Conservation (phyloP, 2,113 vertebrate species). For the Campylorhamphus procurvoides region DNA sequence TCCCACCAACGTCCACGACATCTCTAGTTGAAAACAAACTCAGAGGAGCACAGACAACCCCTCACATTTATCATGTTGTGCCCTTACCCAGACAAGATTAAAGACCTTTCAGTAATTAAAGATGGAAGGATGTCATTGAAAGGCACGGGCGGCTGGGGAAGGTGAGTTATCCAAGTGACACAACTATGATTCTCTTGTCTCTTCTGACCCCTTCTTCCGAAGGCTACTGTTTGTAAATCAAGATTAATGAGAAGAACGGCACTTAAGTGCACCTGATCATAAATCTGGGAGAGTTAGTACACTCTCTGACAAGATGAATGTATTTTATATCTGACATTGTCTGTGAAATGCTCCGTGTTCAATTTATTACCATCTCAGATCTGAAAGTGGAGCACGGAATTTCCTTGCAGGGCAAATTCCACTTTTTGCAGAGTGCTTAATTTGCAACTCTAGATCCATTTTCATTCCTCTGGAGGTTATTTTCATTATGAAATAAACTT, state of each 20-base stretch:
- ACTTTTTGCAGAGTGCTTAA: background rate
- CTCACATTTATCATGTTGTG: constrained; percentile 30
- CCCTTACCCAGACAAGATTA: constrained; percentile 39
- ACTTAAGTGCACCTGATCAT: constrained; percentile 57
- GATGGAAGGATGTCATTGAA: constrained; percentile 51
- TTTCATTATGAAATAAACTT: background rate
- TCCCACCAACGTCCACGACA: background rate
- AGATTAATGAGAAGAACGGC: constrained; percentile 68
- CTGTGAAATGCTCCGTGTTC: background rate
- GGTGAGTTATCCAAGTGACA: constrained; percentile 26
- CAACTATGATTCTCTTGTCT: constrained; percentile 6
- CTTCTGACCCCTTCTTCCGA: constrained; percentile 32
- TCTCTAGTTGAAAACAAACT: background rate
- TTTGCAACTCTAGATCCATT: background rate
- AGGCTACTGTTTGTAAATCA: constrained; percentile 70
- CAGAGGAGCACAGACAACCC: background rate
- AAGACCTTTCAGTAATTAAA: constrained; percentile 51
- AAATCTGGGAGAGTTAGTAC: constrained; percentile 66
- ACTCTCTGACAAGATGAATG: constrained; percentile 61
- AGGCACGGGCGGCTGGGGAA: background rate
- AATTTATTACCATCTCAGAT: constrained; percentile 22
- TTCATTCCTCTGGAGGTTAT: background rate
- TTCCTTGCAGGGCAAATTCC: background rate
- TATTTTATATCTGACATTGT: constrained; percentile 52
- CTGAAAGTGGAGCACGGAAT: background rate